Evolutionary conservation across 2,888 invertebrate genomes (phyloP), one percentile per base, ranked within the genome.

Genomic region (Tenthredo amoena): DNA sequence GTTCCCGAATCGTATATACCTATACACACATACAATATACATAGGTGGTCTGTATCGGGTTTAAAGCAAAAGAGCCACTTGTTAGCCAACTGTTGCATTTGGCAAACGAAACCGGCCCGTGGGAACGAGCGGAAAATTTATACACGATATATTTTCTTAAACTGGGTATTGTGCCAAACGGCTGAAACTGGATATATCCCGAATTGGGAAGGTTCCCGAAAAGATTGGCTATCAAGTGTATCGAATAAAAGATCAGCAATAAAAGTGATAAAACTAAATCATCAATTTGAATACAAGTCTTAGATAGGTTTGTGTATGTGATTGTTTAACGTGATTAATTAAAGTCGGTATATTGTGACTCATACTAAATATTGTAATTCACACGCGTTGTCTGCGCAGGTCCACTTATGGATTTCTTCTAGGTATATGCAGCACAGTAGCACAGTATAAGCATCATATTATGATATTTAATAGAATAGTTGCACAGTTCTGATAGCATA

Each of bases 21-120:
- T 47, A 62, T 37, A 15, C 40, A 15, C 40, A 12, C 15, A 21
- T 62, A 26, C 9, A 3, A 12, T 21, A 21, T 62, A 26, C 9
- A 3, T 37, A 12, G 82, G 47, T 47, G 18, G 83, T 71, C 31
- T 83, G 47, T 83, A 50, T 65, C 31, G 43, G 47, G 31, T 90
- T 90, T 88, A 88, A 86, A 85, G 90, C 87, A 89, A 92, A 91
- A 91, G 91, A 92, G 91, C 92, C 93, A 93, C 93, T 93, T 93
- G 92, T 93, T 93, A 89, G 91, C 93, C 93, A 93, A 92, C 93
- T 92, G 93, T 93, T 93, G 93, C 93, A 89, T 88, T 87, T 87
- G 86, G 89, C 88, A 81, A 81, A 62, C 81, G 81, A 37, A 81
- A 62, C 62, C 81, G 62, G n/a, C 77, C 77, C 81, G 40, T 15